Evolutionary conservation across 2,888 invertebrate species (phyloP), one percentile per base, ranked within the genome.

Genomic region (Brenthis daphne): DNA sequence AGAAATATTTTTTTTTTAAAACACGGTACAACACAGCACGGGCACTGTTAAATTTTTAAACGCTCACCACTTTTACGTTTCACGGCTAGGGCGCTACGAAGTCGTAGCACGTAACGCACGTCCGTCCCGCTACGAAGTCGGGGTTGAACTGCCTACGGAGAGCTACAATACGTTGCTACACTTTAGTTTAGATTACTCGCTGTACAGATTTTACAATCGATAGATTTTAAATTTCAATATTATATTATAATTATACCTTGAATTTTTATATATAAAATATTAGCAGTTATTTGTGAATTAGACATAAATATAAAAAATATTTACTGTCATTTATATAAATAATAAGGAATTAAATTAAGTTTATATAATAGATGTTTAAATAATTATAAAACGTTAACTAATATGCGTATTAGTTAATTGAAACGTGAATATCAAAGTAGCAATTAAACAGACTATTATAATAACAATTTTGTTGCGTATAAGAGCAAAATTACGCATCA

Each of bases 161-260:
- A 85, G 85, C 83, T 88, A 84, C 84, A 83, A 84, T 81, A 86
- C 84, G 79, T 81, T 80, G 82, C 85, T 82, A 85, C 85, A 83
- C 80, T 86, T 86, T 82, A 85, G 86, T 88, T 86, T 87, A 85
- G 86, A 88, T 86, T 87, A 82, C 82, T 85, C 83, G 82, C 82
- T 88, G 87, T 86, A 87, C 85, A 86, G 89, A 90, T 90, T 91
- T 82, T 75, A 84, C 83, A 89, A 90, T 90, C 88, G 85, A 90
- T 90, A 89, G 82, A 80, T 82, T 84, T 82, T 79, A 77, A 70
- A 67, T 54, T 60, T 63, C 13, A 64, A 61, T 66, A 55, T 65
- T 43, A 33, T 61, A 16, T 53, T 20, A 6, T 3, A 47, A 58
- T 20, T 63, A 43, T 20, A 43, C 54, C 1, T 24, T 37, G 6